Conservation (phyloP, 1,140 invertebrate genomes). For the Cydia splendana region DNA sequence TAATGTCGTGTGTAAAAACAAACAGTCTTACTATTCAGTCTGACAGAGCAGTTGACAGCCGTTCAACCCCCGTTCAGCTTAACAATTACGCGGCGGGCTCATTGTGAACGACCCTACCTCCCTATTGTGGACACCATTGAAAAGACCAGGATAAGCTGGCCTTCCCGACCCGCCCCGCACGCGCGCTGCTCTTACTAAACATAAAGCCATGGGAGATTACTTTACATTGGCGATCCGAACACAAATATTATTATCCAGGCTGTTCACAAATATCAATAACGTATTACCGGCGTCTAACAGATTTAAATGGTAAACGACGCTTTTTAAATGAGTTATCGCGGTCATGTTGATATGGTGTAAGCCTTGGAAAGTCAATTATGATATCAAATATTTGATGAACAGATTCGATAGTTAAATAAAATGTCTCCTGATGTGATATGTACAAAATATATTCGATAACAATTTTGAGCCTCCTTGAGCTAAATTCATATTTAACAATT, state of each 20-base stretch:
- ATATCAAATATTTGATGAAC: slow-evolving; percentile 7
- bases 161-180: slow-evolving; percentile 46
- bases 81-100: slow-evolving; percentile 76
- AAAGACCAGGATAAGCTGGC: slow-evolving; percentile 51
- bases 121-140: slow-evolving; percentile 71
- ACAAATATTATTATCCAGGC: slow-evolving; percentile 79
- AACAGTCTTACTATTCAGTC: slow-evolving; percentile 34
- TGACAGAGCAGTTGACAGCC: slow-evolving; percentile 73
- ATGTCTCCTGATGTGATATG: neutral
- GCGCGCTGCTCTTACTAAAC: slow-evolving; percentile 35
- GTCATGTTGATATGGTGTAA: slow-evolving; percentile 22
- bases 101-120: slow-evolving; percentile 75
- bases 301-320: slow-evolving; percentile 76
- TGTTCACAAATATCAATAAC: slow-evolving; percentile 79
- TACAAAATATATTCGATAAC: neutral
- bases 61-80: slow-evolving; percentile 74
- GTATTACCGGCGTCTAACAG: slow-evolving; percentile 71
- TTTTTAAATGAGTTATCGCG: slow-evolving; percentile 55
- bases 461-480: too few species aligned
- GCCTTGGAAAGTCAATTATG: slow-evolving; percentile 9
- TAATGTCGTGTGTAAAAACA: slow-evolving; percentile 29
- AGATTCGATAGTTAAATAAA: neutral
- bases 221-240: slow-evolving; percentile 56
- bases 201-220: slow-evolving; percentile 48
- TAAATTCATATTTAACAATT: too few species aligned